phyloP scores from a whole-genome alignment of 1,140 invertebrate genomes.

The Geopemphigus sp. region DNA sequence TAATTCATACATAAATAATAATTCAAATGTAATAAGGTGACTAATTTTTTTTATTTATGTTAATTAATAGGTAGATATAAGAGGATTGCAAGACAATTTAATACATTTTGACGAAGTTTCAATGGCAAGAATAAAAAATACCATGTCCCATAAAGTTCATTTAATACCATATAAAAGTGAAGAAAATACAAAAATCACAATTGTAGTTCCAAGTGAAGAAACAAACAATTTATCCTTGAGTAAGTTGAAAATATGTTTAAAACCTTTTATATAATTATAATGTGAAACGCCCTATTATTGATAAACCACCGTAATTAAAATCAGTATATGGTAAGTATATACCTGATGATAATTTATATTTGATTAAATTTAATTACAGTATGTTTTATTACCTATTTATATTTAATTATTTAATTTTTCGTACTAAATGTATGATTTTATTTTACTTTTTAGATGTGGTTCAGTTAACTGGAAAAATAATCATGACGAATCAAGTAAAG shows the following conservation, averaged over 20 bases:
- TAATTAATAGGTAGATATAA: constrained; percentile 6
- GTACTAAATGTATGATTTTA: not conserved
- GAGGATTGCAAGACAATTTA: not conserved
- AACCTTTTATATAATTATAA: not conserved
- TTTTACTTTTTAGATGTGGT: constrained; percentile 32
- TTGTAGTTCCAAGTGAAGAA: not conserved
- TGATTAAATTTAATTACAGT: not conserved
- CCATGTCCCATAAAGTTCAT: constrained; percentile 31
- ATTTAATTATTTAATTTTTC: not conserved
- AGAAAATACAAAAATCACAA: constrained; percentile 35
- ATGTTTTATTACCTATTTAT: not conserved
- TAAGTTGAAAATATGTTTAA: constrained; percentile 20
- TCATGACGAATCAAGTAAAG: constrained; percentile 8
- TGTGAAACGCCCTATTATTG: not conserved
- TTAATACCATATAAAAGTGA: constrained; percentile 25
- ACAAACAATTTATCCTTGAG: constrained; percentile 27
- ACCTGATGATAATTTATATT: not conserved
- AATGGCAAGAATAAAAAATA: not conserved
- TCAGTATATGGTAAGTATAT: not conserved
- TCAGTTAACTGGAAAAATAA: constrained; percentile 8
- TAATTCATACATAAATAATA: too few species aligned
- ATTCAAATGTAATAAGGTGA: not conserved
- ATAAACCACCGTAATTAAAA: not conserved
- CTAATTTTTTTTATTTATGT: not conserved
- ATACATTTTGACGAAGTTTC: not conserved